phyloP scores from a whole-genome alignment of 2,113 vertebrate species.

The Accipiter virgatus region DNA sequence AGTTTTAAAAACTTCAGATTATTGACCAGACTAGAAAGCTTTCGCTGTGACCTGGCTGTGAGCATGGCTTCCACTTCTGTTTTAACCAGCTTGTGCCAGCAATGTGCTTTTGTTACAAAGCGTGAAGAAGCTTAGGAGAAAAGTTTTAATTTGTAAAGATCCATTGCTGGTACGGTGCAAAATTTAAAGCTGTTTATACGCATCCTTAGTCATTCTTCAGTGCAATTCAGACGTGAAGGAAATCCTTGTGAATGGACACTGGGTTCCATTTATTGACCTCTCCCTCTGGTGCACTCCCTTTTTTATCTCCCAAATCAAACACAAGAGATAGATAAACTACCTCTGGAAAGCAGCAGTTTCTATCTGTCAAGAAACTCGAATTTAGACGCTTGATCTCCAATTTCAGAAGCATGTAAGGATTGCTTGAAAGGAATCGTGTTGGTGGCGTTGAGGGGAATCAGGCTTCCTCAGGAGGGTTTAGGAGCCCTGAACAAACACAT shows the following conservation, averaged over 20 bases:
- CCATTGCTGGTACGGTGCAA: background rate
- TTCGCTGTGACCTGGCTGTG: background rate
- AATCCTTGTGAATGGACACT: background rate
- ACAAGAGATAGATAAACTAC: background rate
- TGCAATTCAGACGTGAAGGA: background rate
- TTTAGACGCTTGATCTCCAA: background rate
- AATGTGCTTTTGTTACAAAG: background rate
- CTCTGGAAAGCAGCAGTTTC: background rate
- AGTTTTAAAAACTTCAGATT: background rate
- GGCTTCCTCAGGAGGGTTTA: background rate
- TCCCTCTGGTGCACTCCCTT: background rate
- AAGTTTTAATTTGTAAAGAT: background rate
- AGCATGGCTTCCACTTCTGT: background rate
- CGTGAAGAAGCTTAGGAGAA: background rate
- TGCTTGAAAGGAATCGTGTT: background rate
- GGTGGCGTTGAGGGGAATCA: background rate
- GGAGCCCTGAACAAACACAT: background rate
- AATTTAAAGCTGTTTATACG: background rate
- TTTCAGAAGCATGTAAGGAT: background rate
- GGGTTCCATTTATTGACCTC: background rate
- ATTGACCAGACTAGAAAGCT: background rate
- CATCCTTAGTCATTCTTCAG: background rate
- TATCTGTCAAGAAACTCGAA: background rate
- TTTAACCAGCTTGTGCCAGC: background rate
- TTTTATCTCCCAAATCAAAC: background rate